phyloP scores from a whole-genome alignment of 1,140 invertebrate species.

The Piezodorus guildinii region DNA sequence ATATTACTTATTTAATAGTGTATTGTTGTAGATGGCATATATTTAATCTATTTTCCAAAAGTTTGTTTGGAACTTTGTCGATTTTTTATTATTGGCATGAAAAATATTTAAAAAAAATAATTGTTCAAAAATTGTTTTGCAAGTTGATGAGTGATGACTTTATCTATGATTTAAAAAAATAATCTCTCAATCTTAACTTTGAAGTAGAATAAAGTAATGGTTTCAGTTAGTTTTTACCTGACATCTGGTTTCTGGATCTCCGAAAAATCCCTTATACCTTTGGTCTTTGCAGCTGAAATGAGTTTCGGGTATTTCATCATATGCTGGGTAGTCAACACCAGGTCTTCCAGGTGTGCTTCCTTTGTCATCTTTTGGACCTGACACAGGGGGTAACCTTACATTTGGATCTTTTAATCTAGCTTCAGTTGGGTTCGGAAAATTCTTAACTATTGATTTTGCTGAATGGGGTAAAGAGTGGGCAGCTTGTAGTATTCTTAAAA shows the following conservation, averaged over 20 bases:
- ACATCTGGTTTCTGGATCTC: slow-evolving; percentile 72
- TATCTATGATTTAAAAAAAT: too few species aligned
- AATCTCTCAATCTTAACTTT: too few species aligned
- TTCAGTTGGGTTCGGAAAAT: slow-evolving; percentile 14
- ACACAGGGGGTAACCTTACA: not conserved
- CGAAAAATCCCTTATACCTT: slow-evolving; percentile 81
- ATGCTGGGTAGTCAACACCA: slow-evolving; percentile 70
- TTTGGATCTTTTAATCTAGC: not conserved
- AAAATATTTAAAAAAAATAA: too few species aligned
- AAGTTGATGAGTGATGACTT: not conserved
- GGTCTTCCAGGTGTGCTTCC: slow-evolving; percentile 62
- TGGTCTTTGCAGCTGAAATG: slow-evolving; percentile 71
- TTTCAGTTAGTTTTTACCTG: slow-evolving; percentile 43
- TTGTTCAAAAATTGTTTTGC: slow-evolving; percentile 12
- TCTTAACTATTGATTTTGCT: slow-evolving; percentile 15
- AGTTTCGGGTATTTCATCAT: slow-evolving; percentile 61
- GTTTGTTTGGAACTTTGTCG: too few species aligned
- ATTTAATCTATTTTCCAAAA: too few species aligned
- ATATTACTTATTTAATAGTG: too few species aligned
- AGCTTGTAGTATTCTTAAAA: slow-evolving; percentile 33
- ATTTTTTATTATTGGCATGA: too few species aligned
- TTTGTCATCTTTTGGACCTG: slow-evolving; percentile 30
- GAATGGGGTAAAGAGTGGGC: slow-evolving; percentile 23
- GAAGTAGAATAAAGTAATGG: too few species aligned
- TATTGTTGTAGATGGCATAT: too few species aligned